phyloP scores from a whole-genome alignment of 1,140 invertebrate species.

The Sinella curviseta region DNA sequence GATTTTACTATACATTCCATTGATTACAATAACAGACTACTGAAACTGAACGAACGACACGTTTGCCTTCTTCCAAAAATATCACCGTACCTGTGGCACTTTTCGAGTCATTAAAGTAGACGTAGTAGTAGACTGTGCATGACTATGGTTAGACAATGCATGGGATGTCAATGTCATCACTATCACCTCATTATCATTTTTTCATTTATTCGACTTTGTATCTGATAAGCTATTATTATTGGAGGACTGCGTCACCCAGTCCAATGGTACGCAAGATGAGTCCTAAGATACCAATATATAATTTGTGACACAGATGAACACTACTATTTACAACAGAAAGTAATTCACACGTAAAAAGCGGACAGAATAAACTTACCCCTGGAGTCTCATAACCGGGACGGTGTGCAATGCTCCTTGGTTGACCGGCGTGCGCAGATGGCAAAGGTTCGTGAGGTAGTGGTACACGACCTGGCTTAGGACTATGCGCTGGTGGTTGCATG shows the following conservation, averaged over 20 bases:
- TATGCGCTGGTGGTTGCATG: constrained; percentile 35
- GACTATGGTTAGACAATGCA: constrained; percentile 11
- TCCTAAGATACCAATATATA: constrained; percentile 15
- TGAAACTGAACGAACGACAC: too few relatives aligned
- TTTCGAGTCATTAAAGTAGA: constrained; percentile 21
- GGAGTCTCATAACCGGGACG: constrained; percentile 42
- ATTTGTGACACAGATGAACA: neutral
- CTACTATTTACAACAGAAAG: constrained; percentile 17
- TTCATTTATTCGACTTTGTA: neutral
- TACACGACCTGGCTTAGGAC: constrained; percentile 48
- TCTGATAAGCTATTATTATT: constrained; percentile 28
- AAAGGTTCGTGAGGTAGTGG: constrained; percentile 43
- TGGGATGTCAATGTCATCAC: constrained; percentile 10
- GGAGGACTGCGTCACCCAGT: constrained; percentile 36
- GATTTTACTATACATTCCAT: too few relatives aligned
- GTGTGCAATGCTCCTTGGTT: constrained; percentile 36
- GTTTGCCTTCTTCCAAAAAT: neutral
- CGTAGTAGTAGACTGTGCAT: neutral
- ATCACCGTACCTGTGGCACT: constrained; percentile 13
- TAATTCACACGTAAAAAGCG: neutral
- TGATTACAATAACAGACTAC: too few relatives aligned
- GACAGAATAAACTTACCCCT: constrained; percentile 33
- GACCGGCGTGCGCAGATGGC: constrained; percentile 32
- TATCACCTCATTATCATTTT: neutral
- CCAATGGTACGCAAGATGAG: constrained; percentile 39